phyloP scores from a whole-genome alignment of 2,797 vertebrate genomes.

The Vespertilio murinus region DNA sequence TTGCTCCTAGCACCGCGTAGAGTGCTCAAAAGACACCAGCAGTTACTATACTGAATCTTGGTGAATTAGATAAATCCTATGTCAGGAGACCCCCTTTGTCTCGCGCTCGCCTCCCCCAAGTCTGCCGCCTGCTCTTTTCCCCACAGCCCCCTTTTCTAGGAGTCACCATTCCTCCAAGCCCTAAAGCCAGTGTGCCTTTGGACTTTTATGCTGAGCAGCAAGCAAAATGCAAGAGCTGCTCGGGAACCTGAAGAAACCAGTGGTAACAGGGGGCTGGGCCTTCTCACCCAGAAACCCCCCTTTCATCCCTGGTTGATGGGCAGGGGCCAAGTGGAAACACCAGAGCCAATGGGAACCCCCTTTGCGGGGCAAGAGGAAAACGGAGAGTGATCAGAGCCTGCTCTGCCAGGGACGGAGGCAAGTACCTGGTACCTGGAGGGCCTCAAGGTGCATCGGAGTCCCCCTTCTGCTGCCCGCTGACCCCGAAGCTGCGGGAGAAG shows the following conservation, averaged over 20 bases:
- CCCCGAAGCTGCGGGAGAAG: not conserved
- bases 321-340: not conserved
- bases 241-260: not conserved
- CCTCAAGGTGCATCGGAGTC: not conserved
- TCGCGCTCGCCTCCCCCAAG: rapidly evolving
- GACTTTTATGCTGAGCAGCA: not conserved
- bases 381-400: not conserved
- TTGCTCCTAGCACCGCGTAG: too few species aligned
- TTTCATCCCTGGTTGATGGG: not conserved
- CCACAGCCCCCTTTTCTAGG: not conserved
- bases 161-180: not conserved
- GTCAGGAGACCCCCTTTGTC: not conserved
- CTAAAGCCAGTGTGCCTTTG: not conserved
- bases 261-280: not conserved
- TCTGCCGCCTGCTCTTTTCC: too few species aligned
- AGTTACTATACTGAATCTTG: not conserved
- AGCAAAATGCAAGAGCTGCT: not conserved
- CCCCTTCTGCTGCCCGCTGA: not conserved
- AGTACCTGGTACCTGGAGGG: rapidly evolving
- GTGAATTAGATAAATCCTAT: not conserved
- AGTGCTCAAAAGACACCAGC: not conserved
- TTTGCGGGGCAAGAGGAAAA: too few species aligned
- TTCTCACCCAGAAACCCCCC: not conserved
- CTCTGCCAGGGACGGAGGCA: not conserved
- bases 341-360: too few species aligned